Conservation (phyloP, 2,888 invertebrate species). For the Sphaerophoria taeniata region DNA sequence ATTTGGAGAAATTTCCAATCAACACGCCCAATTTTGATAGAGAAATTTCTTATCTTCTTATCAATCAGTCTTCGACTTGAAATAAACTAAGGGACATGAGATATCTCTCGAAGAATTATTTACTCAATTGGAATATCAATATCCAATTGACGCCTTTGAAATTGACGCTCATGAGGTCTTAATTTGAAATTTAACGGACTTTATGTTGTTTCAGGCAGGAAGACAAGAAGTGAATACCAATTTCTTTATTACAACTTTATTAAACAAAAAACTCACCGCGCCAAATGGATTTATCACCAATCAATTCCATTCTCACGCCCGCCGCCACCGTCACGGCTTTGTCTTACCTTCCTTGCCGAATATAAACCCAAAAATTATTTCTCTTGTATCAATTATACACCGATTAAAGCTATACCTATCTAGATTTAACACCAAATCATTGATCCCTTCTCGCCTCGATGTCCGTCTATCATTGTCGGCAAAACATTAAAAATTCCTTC, state of each 20-base stretch:
- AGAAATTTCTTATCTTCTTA: no score
- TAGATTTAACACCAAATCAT: background rate
- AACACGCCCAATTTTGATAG: no score
- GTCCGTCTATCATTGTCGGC: background rate
- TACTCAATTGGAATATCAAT: no score
- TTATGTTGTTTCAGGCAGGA: no score
- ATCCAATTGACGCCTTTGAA: no score
- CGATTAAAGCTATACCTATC: background rate
- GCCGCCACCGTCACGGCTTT: background rate
- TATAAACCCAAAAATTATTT: background rate
- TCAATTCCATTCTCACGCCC: background rate
- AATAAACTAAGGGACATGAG: no score
- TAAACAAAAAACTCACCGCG: background rate
- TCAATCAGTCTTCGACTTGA: no score
- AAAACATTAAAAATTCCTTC: constrained; percentile 21
- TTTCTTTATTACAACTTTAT: background rate
- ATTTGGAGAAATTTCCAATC: no score
- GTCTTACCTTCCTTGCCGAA: background rate
- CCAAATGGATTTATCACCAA: background rate
- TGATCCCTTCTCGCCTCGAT: background rate
- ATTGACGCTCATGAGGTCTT: no score
- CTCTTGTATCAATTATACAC: background rate
- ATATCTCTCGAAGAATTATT: no score
- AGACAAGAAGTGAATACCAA: background rate
- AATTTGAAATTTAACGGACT: no score